Evolutionary conservation across 2,888 invertebrate genomes (phyloP).

Genomic region (Chaetogeoica ovagalla): DNA sequence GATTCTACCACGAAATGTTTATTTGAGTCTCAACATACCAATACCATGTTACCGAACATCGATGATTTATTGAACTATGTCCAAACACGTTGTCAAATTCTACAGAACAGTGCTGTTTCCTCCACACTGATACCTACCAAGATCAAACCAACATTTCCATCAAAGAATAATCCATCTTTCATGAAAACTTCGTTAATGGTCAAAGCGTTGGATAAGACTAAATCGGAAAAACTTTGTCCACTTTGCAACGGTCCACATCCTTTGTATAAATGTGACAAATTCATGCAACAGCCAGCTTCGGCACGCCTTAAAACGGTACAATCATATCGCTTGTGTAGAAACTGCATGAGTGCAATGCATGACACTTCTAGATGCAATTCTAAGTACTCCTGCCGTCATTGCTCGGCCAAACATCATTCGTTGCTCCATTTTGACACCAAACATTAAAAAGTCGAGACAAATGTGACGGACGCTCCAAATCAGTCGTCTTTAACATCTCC

Average conservation of each 20-base stretch:
- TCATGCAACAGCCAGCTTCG: constrained; percentile 54
- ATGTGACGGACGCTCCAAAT: no score
- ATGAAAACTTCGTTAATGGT: neutral
- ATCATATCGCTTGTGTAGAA: constrained; percentile 32
- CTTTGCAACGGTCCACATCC: neutral
- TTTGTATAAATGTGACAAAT: neutral
- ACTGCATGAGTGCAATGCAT: no score
- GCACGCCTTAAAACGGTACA: constrained; percentile 58
- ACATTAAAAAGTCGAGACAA: no score
- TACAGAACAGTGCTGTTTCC: neutral
- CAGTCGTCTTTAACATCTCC: no score
- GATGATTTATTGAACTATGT: neutral
- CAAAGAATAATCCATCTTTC: neutral
- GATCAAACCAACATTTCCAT: no score
- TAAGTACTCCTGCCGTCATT: no score
- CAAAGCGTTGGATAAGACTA: neutral
- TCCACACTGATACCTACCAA: neutral
- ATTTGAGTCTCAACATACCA: neutral
- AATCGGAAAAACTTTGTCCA: no score
- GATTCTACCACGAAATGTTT: neutral
- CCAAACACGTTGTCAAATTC: neutral
- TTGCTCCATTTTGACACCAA: no score
- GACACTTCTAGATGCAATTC: no score
- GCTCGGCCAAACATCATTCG: no score
- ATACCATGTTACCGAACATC: neutral